Evolutionary conservation across 2,888 invertebrate species (phyloP), one percentile per base, ranked within the genome.

Genomic region (Mythimna vitellina): DNA sequence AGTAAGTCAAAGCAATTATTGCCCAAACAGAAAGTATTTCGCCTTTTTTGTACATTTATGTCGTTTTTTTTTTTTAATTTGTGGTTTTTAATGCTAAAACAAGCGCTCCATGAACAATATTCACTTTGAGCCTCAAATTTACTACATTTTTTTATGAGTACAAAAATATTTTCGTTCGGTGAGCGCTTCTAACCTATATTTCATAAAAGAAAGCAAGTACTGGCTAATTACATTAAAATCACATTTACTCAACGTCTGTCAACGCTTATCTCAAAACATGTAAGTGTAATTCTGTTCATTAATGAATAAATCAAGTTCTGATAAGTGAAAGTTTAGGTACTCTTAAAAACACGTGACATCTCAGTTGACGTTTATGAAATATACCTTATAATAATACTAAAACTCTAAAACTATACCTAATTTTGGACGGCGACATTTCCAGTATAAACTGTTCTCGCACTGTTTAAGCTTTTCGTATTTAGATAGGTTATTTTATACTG

Each of bases 271-370:
- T 61, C 6, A 14, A n/a, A 58, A 49, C 7, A 46, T 20, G 17
- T 5, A 32, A 51, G 9, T n/a, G 25, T 6, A 54, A 29, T 54
- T 25, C 10, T 54, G 25, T 9, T 25, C 7, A 49, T 10, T 42
- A 56, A 56, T 29, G 9, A 29, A 10, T 35, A n/a, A 20, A 25
- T 32, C 22, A 4, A 22, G 29, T 20, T 29, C 14, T 9, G 25
- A 62, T 14, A 3, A 56, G 69, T 56, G 65, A 69, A 69, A 69
- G 54, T 69, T 46, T 69, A 69, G 65, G 54, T 69, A 65, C 46
- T 17, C 6, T 51, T 12, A 20, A 25, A 5, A 22, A 51, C 67
- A 61, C 67, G 67, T 61, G 42, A 46, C 22, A 0, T 4, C 3
- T 1, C 20, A 17, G 14, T 5, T 9, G 6, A 42, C 17, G 22